Base-by-base conservation (phyloP, 2,888 invertebrate genomes). In the Coelinius sp. region DNA sequence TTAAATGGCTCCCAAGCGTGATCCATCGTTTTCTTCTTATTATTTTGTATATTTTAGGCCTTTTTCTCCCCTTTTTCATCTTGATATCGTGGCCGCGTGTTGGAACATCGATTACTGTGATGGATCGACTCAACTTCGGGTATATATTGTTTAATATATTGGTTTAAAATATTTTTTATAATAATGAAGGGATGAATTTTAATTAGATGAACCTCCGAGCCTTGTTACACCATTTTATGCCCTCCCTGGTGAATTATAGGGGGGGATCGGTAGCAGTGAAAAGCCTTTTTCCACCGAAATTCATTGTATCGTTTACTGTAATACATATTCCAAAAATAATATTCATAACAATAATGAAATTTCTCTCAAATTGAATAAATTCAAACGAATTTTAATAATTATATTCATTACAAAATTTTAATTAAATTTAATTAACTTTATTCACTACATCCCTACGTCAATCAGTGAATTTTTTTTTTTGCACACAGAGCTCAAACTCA, bases 71-170 rank as follows among this genome's bases (percentile, higher is more conserved):
- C 70, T 17, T 56, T 53, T 66, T 66, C 52, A 38, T 22, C 20
- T 27, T 25, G 69, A 67, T 68, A 67, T 71, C 46, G 41, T 5
- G 27, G 20, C 27, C 46, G 64, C 71, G 68, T 52, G n/a, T n/a
- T 41, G 38, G 49, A 53, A 52, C 67, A 70, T 70, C 73, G 75
- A 74, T 69, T 71, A 76, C 27, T 66, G 62, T 73, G 75, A 74
- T 76, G 64, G 76, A 75, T 74, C 70, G 75, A 69, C 69, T 59
- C 67, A n/a, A n/a, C n/a, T n/a, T n/a, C 24, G 56, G 75, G 75
- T 74, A 75, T 73, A 76, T 73, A 69, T 71, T 75, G 73, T 20
- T 49, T 49, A 6, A 49, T 49, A 22, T 49, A 17, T 10, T 7
- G n/a, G 46, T 14, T 46, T 3, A 20, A n/a, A n/a, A n/a, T n/a